Percentiles rank a stretch among this genome's conserved stretches.
phyloP scores from a whole-genome alignment of 1,140 invertebrate genomes.

The Oedothorax gibbosus region DNA sequence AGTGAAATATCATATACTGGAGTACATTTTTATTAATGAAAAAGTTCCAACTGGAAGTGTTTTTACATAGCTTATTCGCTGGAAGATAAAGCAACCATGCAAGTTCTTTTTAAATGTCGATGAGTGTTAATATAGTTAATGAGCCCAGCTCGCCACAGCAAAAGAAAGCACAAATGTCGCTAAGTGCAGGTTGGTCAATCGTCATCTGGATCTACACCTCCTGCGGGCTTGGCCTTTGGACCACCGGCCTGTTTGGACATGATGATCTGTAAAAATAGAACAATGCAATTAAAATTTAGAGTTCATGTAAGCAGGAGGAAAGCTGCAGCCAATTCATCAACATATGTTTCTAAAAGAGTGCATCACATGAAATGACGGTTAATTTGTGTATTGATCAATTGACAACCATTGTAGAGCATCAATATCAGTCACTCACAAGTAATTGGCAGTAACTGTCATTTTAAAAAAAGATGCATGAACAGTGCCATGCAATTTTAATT shows the following conservation, averaged over 20 bases:
- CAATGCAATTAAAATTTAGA: not conserved
- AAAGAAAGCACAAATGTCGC: not conserved
- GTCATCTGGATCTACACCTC: conserved; percentile 67
- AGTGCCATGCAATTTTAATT: too few relatives aligned
- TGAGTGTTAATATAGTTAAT: conserved; percentile 35
- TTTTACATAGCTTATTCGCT: conserved; percentile 20
- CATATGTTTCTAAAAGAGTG: too few relatives aligned
- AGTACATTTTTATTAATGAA: too few relatives aligned
- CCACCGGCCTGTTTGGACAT: conserved; percentile 94
- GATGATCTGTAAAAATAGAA: conserved; percentile 82
- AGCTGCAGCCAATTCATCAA: too few relatives aligned
- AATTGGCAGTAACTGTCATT: too few relatives aligned
- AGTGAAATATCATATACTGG: too few relatives aligned
- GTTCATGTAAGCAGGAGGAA: too few relatives aligned
- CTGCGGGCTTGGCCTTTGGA: conserved; percentile 82
- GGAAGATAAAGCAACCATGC: conserved; percentile 14
- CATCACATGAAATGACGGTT: too few relatives aligned
- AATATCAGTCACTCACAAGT: not conserved
- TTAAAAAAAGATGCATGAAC: too few relatives aligned
- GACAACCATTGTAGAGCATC: too few relatives aligned
- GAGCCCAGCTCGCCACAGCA: conserved; percentile 29
- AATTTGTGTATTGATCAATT: not conserved
- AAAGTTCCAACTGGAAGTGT: too few relatives aligned
- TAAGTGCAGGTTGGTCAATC: conserved; percentile 26
- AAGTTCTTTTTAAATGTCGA: conserved; percentile 31